These are phyloP conservation scores for Gambelia wislizenii DNA, from an alignment of 2,797 vertebrate genomes.

Conservation along the genomic window DNA sequence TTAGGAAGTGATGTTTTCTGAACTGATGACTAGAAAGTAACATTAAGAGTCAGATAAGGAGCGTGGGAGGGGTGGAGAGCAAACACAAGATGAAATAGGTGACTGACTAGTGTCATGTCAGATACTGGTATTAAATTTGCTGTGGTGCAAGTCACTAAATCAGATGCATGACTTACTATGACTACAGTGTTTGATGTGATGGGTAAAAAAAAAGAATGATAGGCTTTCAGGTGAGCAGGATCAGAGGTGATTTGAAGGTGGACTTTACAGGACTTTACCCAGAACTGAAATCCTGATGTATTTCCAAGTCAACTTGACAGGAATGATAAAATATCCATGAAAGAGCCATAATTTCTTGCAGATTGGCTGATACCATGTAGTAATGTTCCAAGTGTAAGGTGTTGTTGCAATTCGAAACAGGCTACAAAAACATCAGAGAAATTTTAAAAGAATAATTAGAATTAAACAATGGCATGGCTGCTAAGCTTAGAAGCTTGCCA, in stretches of 20 bases:
- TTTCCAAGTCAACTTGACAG: slow-evolving; percentile 9
- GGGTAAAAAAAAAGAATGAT: slow-evolving; percentile 41
- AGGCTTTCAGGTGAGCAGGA: slow-evolving; percentile 35
- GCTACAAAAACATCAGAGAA: not conserved
- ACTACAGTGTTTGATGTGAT: slow-evolving; percentile 12
- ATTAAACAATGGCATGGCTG: slow-evolving; percentile 17
- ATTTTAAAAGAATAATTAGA: slow-evolving; percentile 29
- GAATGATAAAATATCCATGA: slow-evolving; percentile 44
- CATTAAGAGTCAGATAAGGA: not conserved
- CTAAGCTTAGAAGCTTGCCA: not conserved
- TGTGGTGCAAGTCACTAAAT: slow-evolving; percentile 49
- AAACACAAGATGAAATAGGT: slow-evolving; percentile 40
- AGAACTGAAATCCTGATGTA: slow-evolving; percentile 23
- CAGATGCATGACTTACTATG: slow-evolving; percentile 24
- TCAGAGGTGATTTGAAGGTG: slow-evolving; percentile 54
- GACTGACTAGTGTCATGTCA: not conserved
- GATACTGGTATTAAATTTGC: slow-evolving; percentile 20
- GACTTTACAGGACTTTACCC: slow-evolving; percentile 26
- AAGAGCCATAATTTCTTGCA: not conserved
- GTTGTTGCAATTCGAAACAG: not conserved
- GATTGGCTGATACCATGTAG: not conserved
- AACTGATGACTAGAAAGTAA: slow-evolving; percentile 24
- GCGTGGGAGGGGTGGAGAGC: not conserved
- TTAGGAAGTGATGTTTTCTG: not conserved
- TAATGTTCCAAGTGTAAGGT: not conserved